phyloP scores from a whole-genome alignment of 1,140 invertebrate species.

The Druon quercuslanigerum region DNA sequence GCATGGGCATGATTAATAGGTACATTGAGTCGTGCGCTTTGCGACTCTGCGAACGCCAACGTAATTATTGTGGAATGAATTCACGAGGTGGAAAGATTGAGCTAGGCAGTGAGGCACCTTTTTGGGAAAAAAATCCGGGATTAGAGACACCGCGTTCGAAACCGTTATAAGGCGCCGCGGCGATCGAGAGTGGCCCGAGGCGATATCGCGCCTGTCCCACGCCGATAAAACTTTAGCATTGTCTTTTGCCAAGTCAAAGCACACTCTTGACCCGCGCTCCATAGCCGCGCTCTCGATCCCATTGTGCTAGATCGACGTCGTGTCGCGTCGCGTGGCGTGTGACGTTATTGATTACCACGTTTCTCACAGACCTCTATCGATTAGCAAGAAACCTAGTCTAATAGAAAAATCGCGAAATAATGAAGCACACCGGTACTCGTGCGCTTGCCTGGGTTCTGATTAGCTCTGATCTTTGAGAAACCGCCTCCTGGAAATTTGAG shows the following conservation, averaged over 20 bases:
- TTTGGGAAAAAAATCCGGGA: neutral
- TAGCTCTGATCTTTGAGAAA: neutral
- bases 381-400: neutral
- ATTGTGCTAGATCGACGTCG: conserved; percentile 26
- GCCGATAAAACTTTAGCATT: conserved; percentile 29
- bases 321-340: conserved; percentile 28
- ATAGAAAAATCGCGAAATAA: conserved; percentile 1
- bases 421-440: neutral
- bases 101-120: neutral
- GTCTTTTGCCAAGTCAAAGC: conserved; percentile 29
- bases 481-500: no score
- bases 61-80: conserved; percentile 26
- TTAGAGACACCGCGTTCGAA: conserved; percentile 17
- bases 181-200: conserved; percentile 19
- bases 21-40: conserved; percentile 49
- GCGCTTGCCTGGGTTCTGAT: neutral
- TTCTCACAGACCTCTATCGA: conserved; percentile 29
- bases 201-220: conserved; percentile 27
- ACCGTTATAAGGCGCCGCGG: neutral
- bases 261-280: conserved; percentile 10
- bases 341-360: conserved; percentile 29
- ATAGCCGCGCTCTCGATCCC: conserved; percentile 6
- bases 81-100: neutral
- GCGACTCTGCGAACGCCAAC: conserved; percentile 45
- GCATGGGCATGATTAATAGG: conserved; percentile 56